Evolutionary conservation across 2,888 invertebrate genomes (phyloP), one percentile per base, ranked within the genome.

Genomic region (Lithosia quadra): DNA sequence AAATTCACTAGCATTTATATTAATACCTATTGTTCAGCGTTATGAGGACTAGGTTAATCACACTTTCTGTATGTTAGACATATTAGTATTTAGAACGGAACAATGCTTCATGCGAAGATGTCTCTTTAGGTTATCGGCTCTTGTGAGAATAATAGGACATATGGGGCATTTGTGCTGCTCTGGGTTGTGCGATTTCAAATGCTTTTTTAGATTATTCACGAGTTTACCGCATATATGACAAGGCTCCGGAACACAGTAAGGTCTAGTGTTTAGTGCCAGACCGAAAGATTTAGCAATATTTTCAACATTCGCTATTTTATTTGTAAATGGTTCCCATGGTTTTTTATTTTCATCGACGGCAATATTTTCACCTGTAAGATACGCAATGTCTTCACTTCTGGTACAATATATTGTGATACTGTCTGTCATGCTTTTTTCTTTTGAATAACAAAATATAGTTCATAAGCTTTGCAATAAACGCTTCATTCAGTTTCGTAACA

Each of bases 151-250:
- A 76, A 96, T 96, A 60, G 95, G 95, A 87, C 96, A 96, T 81
- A 96, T 89, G 4, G 96, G 96, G 80, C 96, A 96, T 83, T 95
- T 95, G 86, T 96, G 96, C 81, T 95, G 95, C 82, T 96, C 96
- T 21, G 96, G 96, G 77, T 95, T 95, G 86, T 96, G 96, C 49
- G 96, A 96, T 87, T 96, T 96, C 90, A 96, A 92, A 85, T 96
- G 96, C 85, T 97, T 96, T 95, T 96, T 96, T 83, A 96, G 92
- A 90, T 96, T 96, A 85, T 95, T 96, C 78, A 97, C 96, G 74
- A 95, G 94, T 92, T 97, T 96, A 74, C 96, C 96, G 90, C 96
- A 97, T 78, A 96, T 88, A 76, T 92, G 93, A 92, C 97, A 97
- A 79, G 95, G 91, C 88, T 95, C 96, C 79, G 96, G 91, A 75